Evolutionary conservation across 1,140 invertebrate genomes (phyloP).

Genomic region (Papilio helenus): DNA sequence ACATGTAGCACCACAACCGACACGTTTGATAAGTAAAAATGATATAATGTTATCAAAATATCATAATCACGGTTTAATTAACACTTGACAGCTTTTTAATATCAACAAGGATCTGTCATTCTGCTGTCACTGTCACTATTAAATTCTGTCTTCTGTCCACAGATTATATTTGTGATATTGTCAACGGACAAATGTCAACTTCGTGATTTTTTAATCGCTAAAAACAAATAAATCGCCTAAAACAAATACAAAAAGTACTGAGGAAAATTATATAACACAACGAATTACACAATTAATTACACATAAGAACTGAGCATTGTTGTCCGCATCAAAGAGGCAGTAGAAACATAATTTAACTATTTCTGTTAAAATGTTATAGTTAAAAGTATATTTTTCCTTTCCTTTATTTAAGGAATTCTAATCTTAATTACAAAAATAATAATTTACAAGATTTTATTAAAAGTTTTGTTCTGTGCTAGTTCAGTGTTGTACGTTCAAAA

Average conservation of each 20-base stretch:
- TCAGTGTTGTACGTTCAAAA: not conserved
- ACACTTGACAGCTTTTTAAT: constrained; percentile 6
- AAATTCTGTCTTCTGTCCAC: not conserved
- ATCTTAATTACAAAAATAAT: not conserved
- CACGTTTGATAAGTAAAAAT: constrained; percentile 34
- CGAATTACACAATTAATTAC: not conserved
- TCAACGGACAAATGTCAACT: not conserved
- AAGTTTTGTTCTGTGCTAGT: not conserved
- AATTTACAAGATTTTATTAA: not conserved
- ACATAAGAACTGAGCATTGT: not conserved
- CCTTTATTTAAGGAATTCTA: not conserved
- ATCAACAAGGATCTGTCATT: constrained; percentile 16
- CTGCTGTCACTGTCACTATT: not conserved
- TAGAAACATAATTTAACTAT: not conserved
- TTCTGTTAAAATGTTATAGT: not conserved
- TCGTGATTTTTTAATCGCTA: not conserved
- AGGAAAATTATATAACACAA: not conserved
- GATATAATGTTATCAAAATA: constrained; percentile 39
- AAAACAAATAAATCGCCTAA: not conserved
- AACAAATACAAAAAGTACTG: not conserved
- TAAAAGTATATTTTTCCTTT: not conserved
- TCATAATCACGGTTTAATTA: constrained; percentile 37
- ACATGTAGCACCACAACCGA: constrained; percentile 22
- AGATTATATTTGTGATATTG: not conserved
- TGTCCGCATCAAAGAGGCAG: not conserved